These are phyloP conservation scores for Schizotus pectinicornis DNA, from an alignment of 2,888 invertebrate species.

Conservation along the genomic window DNA sequence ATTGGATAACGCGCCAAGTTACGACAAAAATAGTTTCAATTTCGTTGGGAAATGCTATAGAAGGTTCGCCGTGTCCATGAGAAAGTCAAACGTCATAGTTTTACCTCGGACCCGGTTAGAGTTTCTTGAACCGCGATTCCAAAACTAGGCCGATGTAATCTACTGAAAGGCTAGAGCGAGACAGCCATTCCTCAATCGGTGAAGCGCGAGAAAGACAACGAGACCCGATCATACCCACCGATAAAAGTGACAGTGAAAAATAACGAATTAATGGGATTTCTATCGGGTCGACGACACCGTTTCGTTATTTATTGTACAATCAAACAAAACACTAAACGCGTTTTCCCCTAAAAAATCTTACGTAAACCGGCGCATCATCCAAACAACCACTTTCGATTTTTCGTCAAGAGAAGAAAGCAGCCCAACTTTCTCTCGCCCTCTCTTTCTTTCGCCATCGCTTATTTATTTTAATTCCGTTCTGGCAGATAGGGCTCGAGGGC, in stretches of 20 bases:
- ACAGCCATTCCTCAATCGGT: conserved; percentile 20
- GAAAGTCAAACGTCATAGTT: conserved; percentile 52
- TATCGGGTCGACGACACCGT: conserved; percentile 44
- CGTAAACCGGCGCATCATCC: neutral
- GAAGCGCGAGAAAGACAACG: conserved; percentile 24
- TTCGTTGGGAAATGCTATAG: conserved; percentile 43
- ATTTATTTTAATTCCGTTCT: too few relatives aligned
- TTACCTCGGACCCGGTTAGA: conserved; percentile 49
- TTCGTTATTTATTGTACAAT: conserved; percentile 30
- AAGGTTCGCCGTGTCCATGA: conserved; percentile 46
- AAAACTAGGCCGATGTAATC: conserved; percentile 47
- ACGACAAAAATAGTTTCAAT: conserved; percentile 37
- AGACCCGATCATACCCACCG: conserved; percentile 33
- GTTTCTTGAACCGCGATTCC: conserved; percentile 48
- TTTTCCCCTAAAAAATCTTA: neutral
- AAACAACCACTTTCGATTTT: conserved; percentile 12
- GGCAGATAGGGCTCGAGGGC: neutral
- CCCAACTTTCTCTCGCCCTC: too few relatives aligned
- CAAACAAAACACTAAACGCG: conserved; percentile 2
- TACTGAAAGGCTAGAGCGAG: conserved; percentile 30
- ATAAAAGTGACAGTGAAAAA: conserved; percentile 53
- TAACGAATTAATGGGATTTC: conserved; percentile 41
- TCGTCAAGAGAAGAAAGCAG: conserved; percentile 2
- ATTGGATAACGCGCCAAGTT: neutral
- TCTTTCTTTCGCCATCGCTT: too few relatives aligned